Percentiles rank a stretch among this genome's conserved stretches.
Evolutionary conservation across 2,888 invertebrate genomes (phyloP).

Genomic region (Podotricha telesiphe): DNA sequence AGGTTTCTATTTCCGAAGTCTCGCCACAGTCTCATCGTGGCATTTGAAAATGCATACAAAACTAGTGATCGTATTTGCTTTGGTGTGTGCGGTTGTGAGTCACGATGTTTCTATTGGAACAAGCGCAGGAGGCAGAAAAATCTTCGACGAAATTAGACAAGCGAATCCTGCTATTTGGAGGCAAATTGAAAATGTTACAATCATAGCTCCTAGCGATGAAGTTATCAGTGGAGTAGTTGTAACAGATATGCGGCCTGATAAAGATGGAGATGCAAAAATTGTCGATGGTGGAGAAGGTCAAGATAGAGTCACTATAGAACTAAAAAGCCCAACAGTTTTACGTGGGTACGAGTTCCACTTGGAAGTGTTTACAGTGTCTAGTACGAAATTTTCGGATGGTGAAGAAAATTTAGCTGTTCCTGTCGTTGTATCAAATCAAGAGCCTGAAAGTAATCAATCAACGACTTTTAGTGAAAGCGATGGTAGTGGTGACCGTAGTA

Average conservation of each 20-base stretch:
- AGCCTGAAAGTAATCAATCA: conserved; percentile 14
- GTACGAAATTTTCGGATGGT: conserved; percentile 34
- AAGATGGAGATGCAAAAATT: conserved; percentile 69
- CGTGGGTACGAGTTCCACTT: conserved; percentile 69
- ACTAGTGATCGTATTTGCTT: conserved; percentile 50
- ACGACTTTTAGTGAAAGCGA: conserved; percentile 22
- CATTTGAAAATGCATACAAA: conserved; percentile 56
- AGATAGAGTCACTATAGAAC: conserved; percentile 65
- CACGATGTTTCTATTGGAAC: conserved; percentile 61
- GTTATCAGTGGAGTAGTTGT: conserved; percentile 63
- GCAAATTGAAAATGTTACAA: conserved; percentile 60
- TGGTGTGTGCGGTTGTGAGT: conserved; percentile 53
- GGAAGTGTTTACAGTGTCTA: conserved; percentile 58
- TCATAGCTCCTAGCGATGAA: conserved; percentile 59
- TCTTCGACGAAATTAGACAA: conserved; percentile 62
- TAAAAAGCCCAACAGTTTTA: conserved; percentile 70
- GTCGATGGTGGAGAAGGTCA: conserved; percentile 69
- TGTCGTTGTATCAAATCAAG: background rate
- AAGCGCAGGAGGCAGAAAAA: conserved; percentile 55
- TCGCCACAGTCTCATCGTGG: conserved; percentile 56
- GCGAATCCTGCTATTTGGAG: conserved; percentile 71
- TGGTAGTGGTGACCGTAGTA: conserved; percentile 12
- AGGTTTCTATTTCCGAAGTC: conserved; percentile 48
- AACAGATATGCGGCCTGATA: conserved; percentile 65
- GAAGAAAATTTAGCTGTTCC: conserved; percentile 30